A percentile compares a stretch with the other conserved stretches of the same genome.
These are phyloP conservation scores for Danionella cerebrum DNA, from an alignment of 2,113 vertebrate species.

Conservation along the genomic window DNA sequence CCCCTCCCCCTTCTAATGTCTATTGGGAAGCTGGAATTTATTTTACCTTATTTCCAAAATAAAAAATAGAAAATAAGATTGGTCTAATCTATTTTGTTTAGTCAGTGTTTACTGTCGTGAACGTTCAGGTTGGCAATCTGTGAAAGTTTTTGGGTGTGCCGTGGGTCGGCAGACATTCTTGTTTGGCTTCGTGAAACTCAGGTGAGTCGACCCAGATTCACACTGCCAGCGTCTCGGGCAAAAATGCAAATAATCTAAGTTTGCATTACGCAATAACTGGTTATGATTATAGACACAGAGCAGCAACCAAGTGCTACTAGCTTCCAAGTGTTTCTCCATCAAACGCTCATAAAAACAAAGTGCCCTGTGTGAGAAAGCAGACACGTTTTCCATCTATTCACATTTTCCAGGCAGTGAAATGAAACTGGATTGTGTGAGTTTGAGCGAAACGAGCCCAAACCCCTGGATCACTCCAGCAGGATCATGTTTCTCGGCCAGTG, in stretches of 20 bases:
- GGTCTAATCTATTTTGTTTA: too few relatives aligned
- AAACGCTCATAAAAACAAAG: neutral
- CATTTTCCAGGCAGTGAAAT: constrained; percentile 22
- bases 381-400: constrained; percentile 15
- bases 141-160: constrained; percentile 17
- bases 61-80: too few relatives aligned
- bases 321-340: neutral
- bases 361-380: neutral
- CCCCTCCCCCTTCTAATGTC: too few relatives aligned
- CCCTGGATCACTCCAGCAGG: neutral
- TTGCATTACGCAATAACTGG: neutral
- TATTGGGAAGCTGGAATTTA: too few relatives aligned
- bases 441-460: neutral
- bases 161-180: neutral
- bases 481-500: neutral
- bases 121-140: neutral
- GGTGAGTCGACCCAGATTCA: constrained; percentile 9
- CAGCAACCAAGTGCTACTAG: neutral
- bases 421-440: neutral
- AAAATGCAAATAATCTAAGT: neutral
- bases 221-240: neutral
- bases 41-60: too few relatives aligned
- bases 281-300: neutral
- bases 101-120: neutral
- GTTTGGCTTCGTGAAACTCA: constrained; percentile 8